Evolutionary conservation across 2,888 invertebrate genomes (phyloP), one percentile per base, ranked within the genome.

Genomic region (Laspeyria flexula): DNA sequence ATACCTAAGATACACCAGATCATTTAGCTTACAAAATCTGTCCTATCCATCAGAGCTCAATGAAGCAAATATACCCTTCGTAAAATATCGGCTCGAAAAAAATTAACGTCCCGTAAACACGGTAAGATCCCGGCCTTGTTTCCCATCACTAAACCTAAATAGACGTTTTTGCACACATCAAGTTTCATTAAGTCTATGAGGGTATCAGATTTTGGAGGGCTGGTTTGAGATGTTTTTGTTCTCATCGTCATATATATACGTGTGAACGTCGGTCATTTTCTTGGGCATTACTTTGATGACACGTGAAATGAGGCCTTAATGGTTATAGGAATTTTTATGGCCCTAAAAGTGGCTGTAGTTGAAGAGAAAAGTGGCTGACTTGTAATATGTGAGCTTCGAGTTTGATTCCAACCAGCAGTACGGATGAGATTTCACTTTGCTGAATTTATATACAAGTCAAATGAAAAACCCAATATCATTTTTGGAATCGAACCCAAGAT

Each of bases 91-190:
- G 3, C 3, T 7, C 25, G 6, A 25, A 25, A 25, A 25, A 10
- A 15, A 10, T 25, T 39, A 9, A 15, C 12, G 5, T 23, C 15
- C 39, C 25, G 10, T 18, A 27, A 30, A 41, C 29, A 37, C 15
- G 12, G 6, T n/a, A n/a, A 44, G 2, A 29, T 30, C 41, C 38
- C 45, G 31, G 23, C 10, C 12, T 27, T 31, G 12, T 10, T 30
- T 29, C 54, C 16, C 55, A 53, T 12, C 53, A 42, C 57, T 65
- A 52, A n/a, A n/a, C 16, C 11, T 33, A 55, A 57, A 40, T 51
- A 52, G 5, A 54, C 43, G 53, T 65, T 65, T 61, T 67, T 69
- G 58, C 38, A 25, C 45, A 44, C 54, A 68, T 63, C 60, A 65
- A 63, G 52, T 57, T 68, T 63, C 63, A 69, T 67, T 65, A 65